phyloP scores from a whole-genome alignment of 37 sponge, comb jelly and placozoan genomes.

The Ianthella basta region DNA sequence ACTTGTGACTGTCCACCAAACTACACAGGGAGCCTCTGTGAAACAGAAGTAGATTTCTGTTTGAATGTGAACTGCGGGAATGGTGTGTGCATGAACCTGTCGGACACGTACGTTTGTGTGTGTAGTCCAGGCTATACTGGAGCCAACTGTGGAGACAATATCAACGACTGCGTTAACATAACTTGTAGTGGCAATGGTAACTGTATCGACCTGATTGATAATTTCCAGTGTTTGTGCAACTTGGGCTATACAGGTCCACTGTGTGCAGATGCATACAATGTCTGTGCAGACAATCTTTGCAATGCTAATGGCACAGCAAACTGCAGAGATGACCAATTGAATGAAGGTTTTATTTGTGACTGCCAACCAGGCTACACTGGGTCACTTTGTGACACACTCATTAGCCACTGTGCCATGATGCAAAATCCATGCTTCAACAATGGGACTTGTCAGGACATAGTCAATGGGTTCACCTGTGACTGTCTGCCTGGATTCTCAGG shows the following conservation, averaged over 20 bases:
- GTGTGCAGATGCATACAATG: not conserved
- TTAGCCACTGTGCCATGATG: slow-evolving; percentile 18
- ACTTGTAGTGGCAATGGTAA: slow-evolving; percentile 14
- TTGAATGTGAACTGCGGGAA: not conserved
- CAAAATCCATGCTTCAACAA: not conserved
- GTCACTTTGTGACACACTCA: slow-evolving; percentile 29
- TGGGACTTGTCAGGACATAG: not conserved
- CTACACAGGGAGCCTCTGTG: slow-evolving; percentile 7
- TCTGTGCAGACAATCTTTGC: not conserved
- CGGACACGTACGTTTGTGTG: slow-evolving; percentile 58
- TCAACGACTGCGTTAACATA: not conserved
- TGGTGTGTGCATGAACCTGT: not conserved
- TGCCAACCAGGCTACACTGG: slow-evolving; percentile 62
- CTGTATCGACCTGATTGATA: not conserved
- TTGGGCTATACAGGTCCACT: not conserved
- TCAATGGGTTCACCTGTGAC: not conserved
- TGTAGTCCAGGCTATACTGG: slow-evolving; percentile 53
- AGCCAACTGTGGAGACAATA: not conserved
- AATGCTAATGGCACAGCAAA: no score
- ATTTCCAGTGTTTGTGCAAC: slow-evolving; percentile 1
- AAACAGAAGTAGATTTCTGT: slow-evolving; percentile 6
- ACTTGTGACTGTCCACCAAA: slow-evolving; percentile 37
- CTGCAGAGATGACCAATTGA: not conserved
- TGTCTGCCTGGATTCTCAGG: slow-evolving; percentile 6
- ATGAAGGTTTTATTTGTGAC: slow-evolving; percentile 8